phyloP scores from a whole-genome alignment of 1,140 invertebrate species.

The Halyomorpha halys region DNA sequence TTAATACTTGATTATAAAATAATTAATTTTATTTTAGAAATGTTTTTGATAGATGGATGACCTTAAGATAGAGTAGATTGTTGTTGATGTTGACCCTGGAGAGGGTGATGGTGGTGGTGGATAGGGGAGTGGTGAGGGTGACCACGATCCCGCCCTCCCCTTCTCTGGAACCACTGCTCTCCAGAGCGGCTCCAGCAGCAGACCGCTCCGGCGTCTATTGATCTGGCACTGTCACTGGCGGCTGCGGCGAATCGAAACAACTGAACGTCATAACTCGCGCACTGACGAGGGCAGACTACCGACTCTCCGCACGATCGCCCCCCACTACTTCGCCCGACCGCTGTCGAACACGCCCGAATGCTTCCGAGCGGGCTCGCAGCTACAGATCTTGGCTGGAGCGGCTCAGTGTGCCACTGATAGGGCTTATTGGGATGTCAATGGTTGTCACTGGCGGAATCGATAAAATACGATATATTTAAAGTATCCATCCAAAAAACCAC shows the following conservation, averaged over 20 bases:
- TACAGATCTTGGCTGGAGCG: not conserved
- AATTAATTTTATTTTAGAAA: too few relatives aligned
- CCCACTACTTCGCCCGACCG: not conserved
- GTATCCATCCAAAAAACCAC: too few relatives aligned
- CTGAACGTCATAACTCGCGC: too few relatives aligned
- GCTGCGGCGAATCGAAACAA: too few relatives aligned
- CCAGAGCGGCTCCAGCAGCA: not conserved
- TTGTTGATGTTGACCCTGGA: conserved; percentile 30
- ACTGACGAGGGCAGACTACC: not conserved
- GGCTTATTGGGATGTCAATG: not conserved
- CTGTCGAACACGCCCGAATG: not conserved
- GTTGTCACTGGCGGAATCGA: not conserved
- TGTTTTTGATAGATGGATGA: not conserved
- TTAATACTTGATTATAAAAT: too few relatives aligned
- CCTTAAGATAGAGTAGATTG: conserved; percentile 23
- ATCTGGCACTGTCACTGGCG: too few relatives aligned
- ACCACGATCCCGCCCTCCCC: conserved; percentile 22
- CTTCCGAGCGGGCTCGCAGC: not conserved
- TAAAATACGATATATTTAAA: too few relatives aligned
- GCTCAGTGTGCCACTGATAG: not conserved
- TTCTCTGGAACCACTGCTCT: not conserved
- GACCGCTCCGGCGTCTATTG: not conserved
- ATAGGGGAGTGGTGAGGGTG: conserved; percentile 29
- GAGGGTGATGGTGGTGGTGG: conserved; percentile 30
- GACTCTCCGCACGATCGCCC: not conserved